Evolutionary conservation across 1,140 invertebrate genomes (phyloP), one percentile per base, ranked within the genome.

Genomic region (Uloborus diversus): DNA sequence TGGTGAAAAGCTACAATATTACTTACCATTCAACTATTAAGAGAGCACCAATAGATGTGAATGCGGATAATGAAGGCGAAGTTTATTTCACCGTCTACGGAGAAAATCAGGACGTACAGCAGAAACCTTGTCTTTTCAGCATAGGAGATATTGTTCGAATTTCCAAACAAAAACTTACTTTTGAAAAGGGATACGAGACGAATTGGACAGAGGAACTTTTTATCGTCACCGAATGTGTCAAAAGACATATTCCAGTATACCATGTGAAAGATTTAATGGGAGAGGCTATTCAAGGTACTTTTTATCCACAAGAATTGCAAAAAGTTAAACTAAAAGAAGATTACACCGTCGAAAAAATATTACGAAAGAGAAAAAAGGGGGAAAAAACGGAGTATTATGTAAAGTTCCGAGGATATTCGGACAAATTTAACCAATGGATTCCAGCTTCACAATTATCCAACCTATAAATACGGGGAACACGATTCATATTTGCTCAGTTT

Each of bases 1-100:
- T 88, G 27, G 82, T 87, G 17, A 13, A 84, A 25, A 59, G 82
- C 28, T 89, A 89, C 80, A 89, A 89, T 84, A 83, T 85, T 57
- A 85, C 81, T 42, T 80, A 80, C 69, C 87, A 89, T 85, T 51
- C 85, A 62, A 87, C 84, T 13, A 88, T 88, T 20, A 82, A 83
- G 82, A 85, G 85, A 81, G 83, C 75, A 35, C 88, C 88, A 23
- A 78, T 81, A 33, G 70, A 86, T 37, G 85, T 87, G 7, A 85
- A 66, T 82, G 35, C 64, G 20, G 23, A 64, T 90, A 85, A 86
- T 81, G 56, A 82, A 64, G 13, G 17, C 57, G 23, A 33, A 28
- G 47, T 83, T 7, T 51, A 47, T 73, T 42, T 61, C 30, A 65
- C 28, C 23, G 75, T 84, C 56, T 84, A 83, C 30, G 5, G n/a